Percentiles rank a stretch among this genome's conserved stretches.
phyloP scores from a whole-genome alignment of 2,797 vertebrate genomes.

The Lateolabrax maculatus region DNA sequence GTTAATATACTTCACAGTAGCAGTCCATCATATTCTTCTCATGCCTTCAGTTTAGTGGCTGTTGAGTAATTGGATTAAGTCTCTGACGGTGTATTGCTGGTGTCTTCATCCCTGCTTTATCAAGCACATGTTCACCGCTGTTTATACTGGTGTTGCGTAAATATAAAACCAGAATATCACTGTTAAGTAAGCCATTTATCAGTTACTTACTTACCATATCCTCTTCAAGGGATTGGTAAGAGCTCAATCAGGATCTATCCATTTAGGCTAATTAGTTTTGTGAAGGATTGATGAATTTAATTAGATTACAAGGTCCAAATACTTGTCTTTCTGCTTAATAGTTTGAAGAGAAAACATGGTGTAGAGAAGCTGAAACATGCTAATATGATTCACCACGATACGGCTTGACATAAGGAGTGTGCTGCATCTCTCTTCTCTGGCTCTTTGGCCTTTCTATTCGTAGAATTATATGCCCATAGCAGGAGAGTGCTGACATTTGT shows the following conservation, averaged over 20 bases:
- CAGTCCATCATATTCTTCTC: conserved; percentile 46
- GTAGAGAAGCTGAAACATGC: conserved; percentile 17
- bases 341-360: background rate
- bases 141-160: conserved; percentile 28
- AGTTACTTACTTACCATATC: conserved; percentile 39
- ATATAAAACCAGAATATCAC: conserved; percentile 33
- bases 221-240: conserved; percentile 53
- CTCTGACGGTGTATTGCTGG: conserved; percentile 11
- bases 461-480: conserved; percentile 82
- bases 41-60: conserved; percentile 38
- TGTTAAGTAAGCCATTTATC: conserved; percentile 51
- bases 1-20: conserved; percentile 56
- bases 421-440: conserved; percentile 60
- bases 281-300: conserved; percentile 56
- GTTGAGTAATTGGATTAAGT: conserved; percentile 45
- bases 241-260: conserved; percentile 60
- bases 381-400: conserved; percentile 28
- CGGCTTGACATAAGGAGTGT: conserved; percentile 46
- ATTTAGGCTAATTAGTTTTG: conserved; percentile 68
- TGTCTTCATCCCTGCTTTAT: conserved; percentile 38
- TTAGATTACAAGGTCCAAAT: conserved; percentile 54
- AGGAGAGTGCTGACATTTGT: conserved; percentile 88
- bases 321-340: conserved; percentile 12
- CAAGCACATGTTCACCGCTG: conserved; percentile 31
- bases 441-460: conserved; percentile 79